Base-by-base conservation (phyloP, 2,888 invertebrate genomes). In the Chymomyza caudatula region DNA sequence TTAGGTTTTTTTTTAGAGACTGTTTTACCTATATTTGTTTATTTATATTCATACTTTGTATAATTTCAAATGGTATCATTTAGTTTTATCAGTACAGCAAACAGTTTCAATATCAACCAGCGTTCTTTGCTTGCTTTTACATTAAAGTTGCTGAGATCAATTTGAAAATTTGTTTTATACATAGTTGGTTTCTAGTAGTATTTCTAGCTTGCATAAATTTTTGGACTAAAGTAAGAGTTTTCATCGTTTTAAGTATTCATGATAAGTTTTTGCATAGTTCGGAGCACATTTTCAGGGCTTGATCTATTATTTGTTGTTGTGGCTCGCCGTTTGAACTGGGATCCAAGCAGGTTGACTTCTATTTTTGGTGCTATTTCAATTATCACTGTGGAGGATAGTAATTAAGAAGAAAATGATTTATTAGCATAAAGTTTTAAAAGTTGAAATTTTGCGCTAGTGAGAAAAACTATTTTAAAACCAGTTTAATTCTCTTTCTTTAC, bases 101-200 rank as follows among this genome's bases (percentile, higher is more conserved):
- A 37, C 29, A 37, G 11, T 37, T 37, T 11, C 29, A 47, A 15
- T 15, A 5, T 42, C 44, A 58, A 22, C 15, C 29, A 65, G 54
- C 23, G 44, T 43, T 25, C 13, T 63, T 53, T 29, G 47, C 52
- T 51, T 22, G 47, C n/a, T 49, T 56, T 29, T 13, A 57, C 13
- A 42, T 47, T 47, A 4, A 47, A 47, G 66, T 22, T 60, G 47
- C 69, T 79, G 85, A 79, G 79, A 79, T 79, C 79, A 79, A 68
- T 78, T 76, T 71, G 68, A 78, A 78, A 81, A 74, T 19, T 37
- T 11, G 5, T 25, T 37, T 37, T 37, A 37, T 37, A 37, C 11
- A 37, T 37, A 37, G 0, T 47, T 15, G 3, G n/a, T 47, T 47
- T 15, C n/a, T 47, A 47, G 4, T 15, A 17, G 15, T n/a, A 19